phyloP scores from a whole-genome alignment of 2,888 invertebrate species.

The Eulithis testata region DNA sequence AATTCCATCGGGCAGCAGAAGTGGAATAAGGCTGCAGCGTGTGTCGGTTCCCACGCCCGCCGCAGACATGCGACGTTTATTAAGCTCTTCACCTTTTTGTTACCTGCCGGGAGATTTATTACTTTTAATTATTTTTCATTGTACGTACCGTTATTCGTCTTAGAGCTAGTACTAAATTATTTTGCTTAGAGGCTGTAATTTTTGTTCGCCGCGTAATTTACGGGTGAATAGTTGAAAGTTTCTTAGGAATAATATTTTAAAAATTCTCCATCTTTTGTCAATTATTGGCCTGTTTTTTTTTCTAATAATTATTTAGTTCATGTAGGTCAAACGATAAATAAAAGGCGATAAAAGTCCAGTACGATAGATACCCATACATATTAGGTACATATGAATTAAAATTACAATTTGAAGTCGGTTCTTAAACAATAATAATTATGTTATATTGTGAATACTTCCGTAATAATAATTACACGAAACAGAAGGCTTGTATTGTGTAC shows the following conservation, averaged over 20 bases:
- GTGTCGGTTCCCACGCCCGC: slow-evolving; percentile 71
- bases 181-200: slow-evolving; percentile 72
- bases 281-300: background rate
- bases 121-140: slow-evolving; percentile 84
- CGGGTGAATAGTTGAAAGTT: slow-evolving; percentile 41
- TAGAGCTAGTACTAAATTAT: slow-evolving; percentile 73
- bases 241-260: background rate
- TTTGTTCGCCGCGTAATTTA: slow-evolving; percentile 60
- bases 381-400: too few relatives aligned
- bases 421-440: too few relatives aligned
- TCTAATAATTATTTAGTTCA: too few relatives aligned
- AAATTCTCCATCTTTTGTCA: background rate
- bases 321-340: too few relatives aligned
- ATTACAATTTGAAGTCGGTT: too few relatives aligned
- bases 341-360: too few relatives aligned
- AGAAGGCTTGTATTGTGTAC: background rate
- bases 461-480: background rate
- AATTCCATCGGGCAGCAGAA: slow-evolving; percentile 35
- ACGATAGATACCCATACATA: too few relatives aligned
- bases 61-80: slow-evolving; percentile 81
- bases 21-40: slow-evolving; percentile 55
- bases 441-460: too few relatives aligned
- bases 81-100: slow-evolving; percentile 82
- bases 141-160: slow-evolving; percentile 76
- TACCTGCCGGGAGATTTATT: slow-evolving; percentile 83